Conservation (phyloP, 1,140 invertebrate species). For the Caenorhabditis remanei region DNA sequence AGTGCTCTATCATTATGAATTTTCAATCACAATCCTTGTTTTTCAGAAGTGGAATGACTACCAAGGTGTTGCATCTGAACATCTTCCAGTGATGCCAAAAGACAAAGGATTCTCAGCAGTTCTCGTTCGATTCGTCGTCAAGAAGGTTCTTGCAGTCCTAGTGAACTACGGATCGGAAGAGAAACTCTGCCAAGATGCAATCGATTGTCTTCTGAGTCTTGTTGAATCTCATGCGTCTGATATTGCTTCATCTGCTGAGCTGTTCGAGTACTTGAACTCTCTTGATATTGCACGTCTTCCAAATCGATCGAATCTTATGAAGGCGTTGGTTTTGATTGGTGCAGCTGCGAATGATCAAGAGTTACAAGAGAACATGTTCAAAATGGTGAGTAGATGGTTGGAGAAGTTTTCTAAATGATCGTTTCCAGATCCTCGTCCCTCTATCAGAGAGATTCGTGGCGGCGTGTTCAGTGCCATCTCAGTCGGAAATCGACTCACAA, state of each 20-base stretch:
- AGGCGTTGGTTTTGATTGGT: constrained; percentile 64
- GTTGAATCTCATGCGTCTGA: constrained; percentile 53
- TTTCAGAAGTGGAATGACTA: constrained; percentile 44
- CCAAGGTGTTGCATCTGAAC: not conserved
- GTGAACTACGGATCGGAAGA: constrained; percentile 53
- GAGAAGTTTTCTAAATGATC: not conserved
- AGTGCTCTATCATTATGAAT: not conserved
- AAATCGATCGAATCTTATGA: constrained; percentile 59
- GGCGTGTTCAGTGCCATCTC: not conserved
- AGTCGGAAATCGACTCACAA: constrained; percentile 43
- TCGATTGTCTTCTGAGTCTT: constrained; percentile 49
- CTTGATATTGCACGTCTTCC: constrained; percentile 49
- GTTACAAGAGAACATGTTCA: constrained; percentile 64
- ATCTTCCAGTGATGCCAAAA: constrained; percentile 36
- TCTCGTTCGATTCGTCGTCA: constrained; percentile 58
- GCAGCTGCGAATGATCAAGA: constrained; percentile 56
- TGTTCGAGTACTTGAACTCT: constrained; percentile 32
- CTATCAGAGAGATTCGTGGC: constrained; percentile 50
- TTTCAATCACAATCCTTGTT: not conserved
- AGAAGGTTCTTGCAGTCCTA: constrained; percentile 51
- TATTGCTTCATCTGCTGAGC: constrained; percentile 44
- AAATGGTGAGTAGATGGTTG: constrained; percentile 39
- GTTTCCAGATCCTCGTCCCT: constrained; percentile 61
- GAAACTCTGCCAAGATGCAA: constrained; percentile 62
- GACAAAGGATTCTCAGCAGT: constrained; percentile 12